Conservation (phyloP, 1,140 invertebrate species). For the Thaumatotibia leucotreta region DNA sequence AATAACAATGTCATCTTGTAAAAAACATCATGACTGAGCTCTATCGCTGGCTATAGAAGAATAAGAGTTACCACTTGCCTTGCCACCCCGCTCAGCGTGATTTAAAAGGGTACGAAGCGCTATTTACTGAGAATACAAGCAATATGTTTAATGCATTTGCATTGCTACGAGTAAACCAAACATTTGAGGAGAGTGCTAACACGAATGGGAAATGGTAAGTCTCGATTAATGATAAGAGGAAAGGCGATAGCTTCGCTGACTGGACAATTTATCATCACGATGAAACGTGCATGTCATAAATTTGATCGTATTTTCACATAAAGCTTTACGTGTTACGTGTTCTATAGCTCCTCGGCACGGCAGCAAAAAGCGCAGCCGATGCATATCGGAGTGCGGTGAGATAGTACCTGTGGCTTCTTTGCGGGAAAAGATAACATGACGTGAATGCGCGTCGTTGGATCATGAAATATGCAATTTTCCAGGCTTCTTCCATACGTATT, state of each 20-base stretch:
- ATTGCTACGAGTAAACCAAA: too few species aligned
- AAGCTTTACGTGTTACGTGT: not conserved
- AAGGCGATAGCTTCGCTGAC: not conserved
- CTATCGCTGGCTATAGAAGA: not conserved
- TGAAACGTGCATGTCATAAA: not conserved
- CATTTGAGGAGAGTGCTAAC: too few species aligned
- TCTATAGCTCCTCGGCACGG: not conserved
- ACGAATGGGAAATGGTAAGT: too few species aligned
- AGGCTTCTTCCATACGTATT: not conserved
- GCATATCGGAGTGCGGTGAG: not conserved
- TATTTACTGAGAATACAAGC: not conserved
- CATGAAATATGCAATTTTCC: not conserved
- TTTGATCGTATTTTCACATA: not conserved
- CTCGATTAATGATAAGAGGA: not conserved
- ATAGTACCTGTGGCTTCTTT: not conserved
- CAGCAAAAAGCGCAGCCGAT: not conserved
- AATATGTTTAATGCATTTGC: constrained; percentile 6
- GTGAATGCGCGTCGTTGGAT: not conserved
- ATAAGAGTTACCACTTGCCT: not conserved
- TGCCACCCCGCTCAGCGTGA: not conserved
- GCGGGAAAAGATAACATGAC: not conserved
- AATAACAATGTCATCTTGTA: too few species aligned
- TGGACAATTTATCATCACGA: not conserved
- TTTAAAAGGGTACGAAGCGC: not conserved
- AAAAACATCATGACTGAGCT: too few species aligned